Percentiles rank a stretch among this genome's conserved stretches.
Evolutionary conservation across 2,113 vertebrate genomes (phyloP).

Genomic region (Uria lomvia): DNA sequence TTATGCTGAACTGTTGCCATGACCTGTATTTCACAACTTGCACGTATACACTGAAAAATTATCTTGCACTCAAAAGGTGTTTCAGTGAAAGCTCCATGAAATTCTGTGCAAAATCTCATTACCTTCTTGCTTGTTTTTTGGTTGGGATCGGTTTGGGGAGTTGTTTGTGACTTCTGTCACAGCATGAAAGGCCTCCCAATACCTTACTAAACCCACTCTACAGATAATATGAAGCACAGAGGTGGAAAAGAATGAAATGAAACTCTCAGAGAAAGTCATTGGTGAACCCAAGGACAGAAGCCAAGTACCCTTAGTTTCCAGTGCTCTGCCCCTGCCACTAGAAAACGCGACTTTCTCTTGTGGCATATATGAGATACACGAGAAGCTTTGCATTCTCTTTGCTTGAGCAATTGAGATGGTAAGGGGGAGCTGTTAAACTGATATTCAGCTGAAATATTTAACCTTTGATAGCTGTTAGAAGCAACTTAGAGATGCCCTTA

Average conservation of each 20-base stretch:
- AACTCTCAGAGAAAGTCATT: neutral
- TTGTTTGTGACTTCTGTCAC: neutral
- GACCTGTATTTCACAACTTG: conserved; percentile 37
- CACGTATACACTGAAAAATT: neutral
- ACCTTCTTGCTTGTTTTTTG: neutral
- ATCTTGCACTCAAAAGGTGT: conserved; percentile 1
- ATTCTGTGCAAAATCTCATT: conserved; percentile 36
- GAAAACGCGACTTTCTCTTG: neutral
- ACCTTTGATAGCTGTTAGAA: neutral
- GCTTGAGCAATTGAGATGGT: neutral
- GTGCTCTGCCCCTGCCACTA: neutral
- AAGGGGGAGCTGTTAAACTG: neutral
- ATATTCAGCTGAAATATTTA: neutral
- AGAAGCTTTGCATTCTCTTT: neutral
- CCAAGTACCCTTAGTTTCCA: neutral
- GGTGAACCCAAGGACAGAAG: neutral
- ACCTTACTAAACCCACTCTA: neutral
- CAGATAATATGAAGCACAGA: neutral
- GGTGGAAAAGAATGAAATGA: neutral
- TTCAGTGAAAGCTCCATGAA: neutral
- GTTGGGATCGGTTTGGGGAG: neutral
- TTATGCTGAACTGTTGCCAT: conserved; percentile 19
- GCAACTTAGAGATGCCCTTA: neutral
- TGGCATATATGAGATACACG: neutral
- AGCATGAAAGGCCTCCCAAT: neutral